Evolutionary conservation across 2,888 invertebrate species (phyloP), one percentile per base, ranked within the genome.

Genomic region (Sussaba pulchella): DNA sequence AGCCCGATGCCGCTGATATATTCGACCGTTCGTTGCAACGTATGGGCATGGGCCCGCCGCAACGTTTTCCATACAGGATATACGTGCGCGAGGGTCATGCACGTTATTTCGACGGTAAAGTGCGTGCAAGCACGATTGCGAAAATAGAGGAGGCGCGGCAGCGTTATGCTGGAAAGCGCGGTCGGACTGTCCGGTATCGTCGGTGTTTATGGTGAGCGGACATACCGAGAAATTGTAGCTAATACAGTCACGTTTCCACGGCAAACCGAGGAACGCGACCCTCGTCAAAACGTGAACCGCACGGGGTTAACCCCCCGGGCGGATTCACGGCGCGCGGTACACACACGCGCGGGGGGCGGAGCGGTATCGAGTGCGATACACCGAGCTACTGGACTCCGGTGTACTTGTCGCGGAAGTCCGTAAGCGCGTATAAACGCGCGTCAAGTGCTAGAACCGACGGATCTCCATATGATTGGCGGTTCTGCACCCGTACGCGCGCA

Each of bases 391-490:
- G 31, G 31, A 31, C 4, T 5, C 31, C 6, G 31, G 4, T n/a
- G n/a, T n/a, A n/a, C 31, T 6, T 2, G 31, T 31, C 6, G 19
- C 57, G 54, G 57, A 45, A 45, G 19, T 54, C 45, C 43, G 41
- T 45, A 31, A 3, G 26, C 57, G n/a, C 4, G 31, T 31, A 31
- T 19, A 70, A 70, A 54, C 43, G 45, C 12, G 31, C 57, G 19
- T 57, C 10, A 70, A 57, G 43, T 57, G 70, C 43, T 31, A 2
- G 26, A 70, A 17, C 57, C 14, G 26, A 57, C 43, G 14, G 43
- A 45, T 26, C 70, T 70, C 43, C 54, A 69, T n/a, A n/a, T 69
- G 26, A 43, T 57, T 69, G 19, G 52, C 69, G 39, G 54, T 41
- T 43, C 54, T 26, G 17, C 17, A 31, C 31, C 4, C 2, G 31